Percentiles rank a stretch among this genome's conserved stretches.
Evolutionary conservation across 2,113 vertebrate species (phyloP).

Genomic region (Bufo gargarizans): DNA sequence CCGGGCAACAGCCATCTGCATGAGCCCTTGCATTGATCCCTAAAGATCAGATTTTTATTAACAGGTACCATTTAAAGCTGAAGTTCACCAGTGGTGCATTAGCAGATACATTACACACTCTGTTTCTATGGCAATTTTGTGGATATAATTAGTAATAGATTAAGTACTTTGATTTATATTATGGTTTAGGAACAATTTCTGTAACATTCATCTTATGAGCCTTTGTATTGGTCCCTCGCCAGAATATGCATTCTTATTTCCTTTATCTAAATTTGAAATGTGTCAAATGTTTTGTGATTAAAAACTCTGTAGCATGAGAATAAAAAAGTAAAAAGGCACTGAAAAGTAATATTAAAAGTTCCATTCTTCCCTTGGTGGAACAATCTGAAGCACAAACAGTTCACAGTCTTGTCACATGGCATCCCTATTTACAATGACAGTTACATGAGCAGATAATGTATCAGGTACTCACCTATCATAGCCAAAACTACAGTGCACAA

Average conservation of each 20-base stretch:
- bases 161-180: neutral
- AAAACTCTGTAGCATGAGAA: no score
- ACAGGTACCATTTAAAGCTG: no score
- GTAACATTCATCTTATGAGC: neutral
- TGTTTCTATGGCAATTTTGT: neutral
- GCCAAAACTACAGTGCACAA: neutral
- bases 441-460: conserved; percentile 28
- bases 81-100: no score
- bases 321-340: neutral
- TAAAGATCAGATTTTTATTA: no score
- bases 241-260: no score
- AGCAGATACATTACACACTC: no score
- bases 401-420: neutral
- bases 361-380: neutral
- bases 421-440: conserved; percentile 6
- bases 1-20: no score
- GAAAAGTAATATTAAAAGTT: neutral
- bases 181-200: neutral
- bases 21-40: no score
- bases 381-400: neutral
- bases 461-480: neutral
- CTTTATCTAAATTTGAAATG: no score
- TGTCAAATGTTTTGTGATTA: no score
- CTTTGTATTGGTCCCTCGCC: neutral
- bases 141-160: neutral